Evolutionary conservation across 2,888 invertebrate species (phyloP).

Genomic region (Pyrgus malvae): DNA sequence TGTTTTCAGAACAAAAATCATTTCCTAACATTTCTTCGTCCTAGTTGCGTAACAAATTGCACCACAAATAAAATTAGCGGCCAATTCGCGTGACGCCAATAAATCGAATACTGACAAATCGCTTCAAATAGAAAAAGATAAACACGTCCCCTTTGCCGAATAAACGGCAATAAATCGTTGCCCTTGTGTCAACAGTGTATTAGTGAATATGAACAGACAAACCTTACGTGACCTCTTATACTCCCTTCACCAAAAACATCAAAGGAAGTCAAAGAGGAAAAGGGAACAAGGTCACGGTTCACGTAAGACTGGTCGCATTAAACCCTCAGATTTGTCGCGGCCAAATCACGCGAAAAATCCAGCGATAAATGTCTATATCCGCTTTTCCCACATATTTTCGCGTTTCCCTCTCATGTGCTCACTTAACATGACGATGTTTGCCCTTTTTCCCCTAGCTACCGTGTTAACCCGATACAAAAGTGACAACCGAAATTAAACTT

Average conservation of each 20-base stretch:
- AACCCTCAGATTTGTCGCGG: slow-evolving; percentile 75
- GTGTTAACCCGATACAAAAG: slow-evolving; percentile 37
- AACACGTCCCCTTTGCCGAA: slow-evolving; percentile 70
- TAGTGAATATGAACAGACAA: slow-evolving; percentile 63
- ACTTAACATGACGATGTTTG: slow-evolving; percentile 81
- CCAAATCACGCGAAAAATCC: slow-evolving; percentile 80
- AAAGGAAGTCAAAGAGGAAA: slow-evolving; percentile 25
- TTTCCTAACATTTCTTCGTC: no score
- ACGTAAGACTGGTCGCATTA: slow-evolving; percentile 51
- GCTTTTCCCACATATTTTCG: slow-evolving; percentile 81
- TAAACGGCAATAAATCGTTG: slow-evolving; percentile 75
- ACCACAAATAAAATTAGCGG: slow-evolving; percentile 4
- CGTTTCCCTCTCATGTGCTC: slow-evolving; percentile 81
- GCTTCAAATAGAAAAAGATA: slow-evolving; percentile 70
- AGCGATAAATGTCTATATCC: slow-evolving; percentile 80
- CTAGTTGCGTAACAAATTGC: no score
- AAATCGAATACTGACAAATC: slow-evolving; percentile 43
- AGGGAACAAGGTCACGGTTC: slow-evolving; percentile 40
- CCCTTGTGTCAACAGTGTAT: slow-evolving; percentile 75
- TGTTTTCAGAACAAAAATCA: no score
- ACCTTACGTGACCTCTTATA: slow-evolving; percentile 37
- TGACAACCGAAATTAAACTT: slow-evolving; percentile 40
- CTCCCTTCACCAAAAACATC: slow-evolving; percentile 22
- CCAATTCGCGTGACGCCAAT: slow-evolving; percentile 13
- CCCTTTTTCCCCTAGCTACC: slow-evolving; percentile 67